Percentiles rank a stretch among this genome's conserved stretches.
Conservation (phyloP, 2,888 invertebrate species). For the Schizotus pectinicornis region DNA sequence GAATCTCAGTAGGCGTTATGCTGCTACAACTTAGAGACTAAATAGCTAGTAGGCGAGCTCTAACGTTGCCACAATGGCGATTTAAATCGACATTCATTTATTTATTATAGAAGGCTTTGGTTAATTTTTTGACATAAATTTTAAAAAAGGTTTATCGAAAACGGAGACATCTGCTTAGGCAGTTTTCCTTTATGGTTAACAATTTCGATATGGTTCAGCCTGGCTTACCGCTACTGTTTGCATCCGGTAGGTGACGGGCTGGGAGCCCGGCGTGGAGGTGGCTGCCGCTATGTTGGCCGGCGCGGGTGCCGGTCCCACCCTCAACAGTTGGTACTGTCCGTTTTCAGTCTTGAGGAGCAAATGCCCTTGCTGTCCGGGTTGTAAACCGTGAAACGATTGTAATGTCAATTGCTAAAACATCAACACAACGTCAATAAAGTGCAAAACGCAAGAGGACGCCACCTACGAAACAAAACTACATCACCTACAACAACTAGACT, state of each 20-base stretch:
- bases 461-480: neutral
- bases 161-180: slow-evolving; percentile 3
- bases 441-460: neutral
- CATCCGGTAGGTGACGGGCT: slow-evolving; percentile 79
- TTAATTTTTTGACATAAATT: too few species aligned
- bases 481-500: slow-evolving; percentile 16
- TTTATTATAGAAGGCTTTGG: too few species aligned
- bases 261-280: slow-evolving; percentile 64
- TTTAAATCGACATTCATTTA: too few species aligned
- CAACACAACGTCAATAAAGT: slow-evolving; percentile 3
- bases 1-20: too few species aligned
- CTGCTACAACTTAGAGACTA: too few species aligned
- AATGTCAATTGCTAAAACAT: slow-evolving; percentile 77
- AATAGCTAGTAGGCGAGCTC: too few species aligned
- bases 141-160: neutral
- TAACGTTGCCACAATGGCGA: too few species aligned
- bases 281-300: slow-evolving; percentile 59
- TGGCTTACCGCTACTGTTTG: slow-evolving; percentile 86
- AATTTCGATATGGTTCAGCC: slow-evolving; percentile 58
- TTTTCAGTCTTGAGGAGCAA: slow-evolving; percentile 95
- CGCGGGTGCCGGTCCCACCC: slow-evolving; percentile 82
- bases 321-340: slow-evolving; percentile 92
- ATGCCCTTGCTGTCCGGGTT: slow-evolving; percentile 87
- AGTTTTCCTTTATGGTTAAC: too few species aligned
- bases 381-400: slow-evolving; percentile 84